Percentiles rank a stretch among this genome's conserved stretches.
Evolutionary conservation across 2,888 invertebrate species (phyloP).

Genomic region (Drosophila macrothrix): DNA sequence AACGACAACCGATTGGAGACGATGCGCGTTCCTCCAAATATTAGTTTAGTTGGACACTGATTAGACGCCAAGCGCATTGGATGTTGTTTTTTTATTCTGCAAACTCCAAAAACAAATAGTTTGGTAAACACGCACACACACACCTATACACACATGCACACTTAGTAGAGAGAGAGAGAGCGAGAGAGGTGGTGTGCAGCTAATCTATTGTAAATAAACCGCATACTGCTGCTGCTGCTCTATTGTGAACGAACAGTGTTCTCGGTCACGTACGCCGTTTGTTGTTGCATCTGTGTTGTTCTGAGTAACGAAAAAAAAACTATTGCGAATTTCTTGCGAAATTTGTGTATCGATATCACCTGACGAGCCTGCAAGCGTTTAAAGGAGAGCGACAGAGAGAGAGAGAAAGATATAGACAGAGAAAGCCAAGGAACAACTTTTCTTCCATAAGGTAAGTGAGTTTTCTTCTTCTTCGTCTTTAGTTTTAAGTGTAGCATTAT

Average conservation of each 20-base stretch:
- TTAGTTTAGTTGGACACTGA: slow-evolving; percentile 31
- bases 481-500: slow-evolving; percentile 13
- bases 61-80: slow-evolving; percentile 30
- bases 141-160: slow-evolving; percentile 8
- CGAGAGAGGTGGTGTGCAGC: slow-evolving; percentile 21
- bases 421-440: background rate
- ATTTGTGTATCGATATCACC: slow-evolving; percentile 36
- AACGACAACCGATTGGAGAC: slow-evolving; percentile 7
- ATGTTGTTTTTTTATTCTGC: background rate
- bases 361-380: slow-evolving; percentile 34
- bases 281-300: slow-evolving; percentile 56
- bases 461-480: slow-evolving; percentile 11
- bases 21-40: slow-evolving; percentile 31
- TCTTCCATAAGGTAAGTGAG: slow-evolving; percentile 49
- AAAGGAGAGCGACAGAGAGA: background rate
- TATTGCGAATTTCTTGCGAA: slow-evolving; percentile 41
- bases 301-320: slow-evolving; percentile 31
- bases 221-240: slow-evolving; percentile 39
- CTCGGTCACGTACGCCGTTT: slow-evolving; percentile 75
- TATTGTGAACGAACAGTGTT: slow-evolving; percentile 72
- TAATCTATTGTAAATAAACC: slow-evolving; percentile 77
- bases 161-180: background rate
- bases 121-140: slow-evolving; percentile 15
- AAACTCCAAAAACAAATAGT: slow-evolving; percentile 2
- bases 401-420: background rate